Base-by-base conservation (phyloP, 2,888 invertebrate species). In the Nipponacmea schrenckii region DNA sequence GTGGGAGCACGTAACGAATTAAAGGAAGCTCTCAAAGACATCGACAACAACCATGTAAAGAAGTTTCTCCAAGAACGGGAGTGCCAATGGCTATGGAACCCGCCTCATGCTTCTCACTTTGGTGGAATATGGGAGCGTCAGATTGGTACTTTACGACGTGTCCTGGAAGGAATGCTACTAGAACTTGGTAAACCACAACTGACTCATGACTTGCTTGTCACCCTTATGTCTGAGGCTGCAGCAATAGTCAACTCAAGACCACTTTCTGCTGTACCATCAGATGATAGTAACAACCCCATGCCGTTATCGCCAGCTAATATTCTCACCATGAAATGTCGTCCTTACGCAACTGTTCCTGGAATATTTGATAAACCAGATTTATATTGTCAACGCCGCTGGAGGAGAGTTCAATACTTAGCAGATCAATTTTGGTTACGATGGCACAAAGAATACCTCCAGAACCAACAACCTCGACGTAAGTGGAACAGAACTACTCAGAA, bases 381-480 rank as follows among this genome's bases (percentile, higher is more conserved):
- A 15, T 71, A 71, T 27, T 56, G 56, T 56, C 56, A 67, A 31
- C 20, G 20, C 44, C 71, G 67, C 17, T 71, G 71, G 71, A 67
- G 63, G 26, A 62, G 67, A 45, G 68, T 71, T 14, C 74, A 74
- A 62, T n/a, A 64, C 12, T 67, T 69, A 8, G 62, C 74, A 1
- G 64, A 74, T 46, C 46, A 27, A 31, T 74, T 74, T 45, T 74
- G 71, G 74, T 63, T 65, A 44, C 62, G 71, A n/a, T 74, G 74
- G 74, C 62, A 64, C 48, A 66, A 66, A 17, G 74, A 74, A 56
- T 71, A 45, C 56, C 64, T 74, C 24, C 62, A 50, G 12, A 20
- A 46, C n/a, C 64, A 71, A 24, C 74, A 74, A 39, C 20, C 10
- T 24, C 45, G 71, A 24, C 67, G 62, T 1, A 74, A 74, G 44